These are phyloP conservation scores for Spilosoma lubricipeda DNA, from an alignment of 2,888 invertebrate species.

Conservation along the genomic window DNA sequence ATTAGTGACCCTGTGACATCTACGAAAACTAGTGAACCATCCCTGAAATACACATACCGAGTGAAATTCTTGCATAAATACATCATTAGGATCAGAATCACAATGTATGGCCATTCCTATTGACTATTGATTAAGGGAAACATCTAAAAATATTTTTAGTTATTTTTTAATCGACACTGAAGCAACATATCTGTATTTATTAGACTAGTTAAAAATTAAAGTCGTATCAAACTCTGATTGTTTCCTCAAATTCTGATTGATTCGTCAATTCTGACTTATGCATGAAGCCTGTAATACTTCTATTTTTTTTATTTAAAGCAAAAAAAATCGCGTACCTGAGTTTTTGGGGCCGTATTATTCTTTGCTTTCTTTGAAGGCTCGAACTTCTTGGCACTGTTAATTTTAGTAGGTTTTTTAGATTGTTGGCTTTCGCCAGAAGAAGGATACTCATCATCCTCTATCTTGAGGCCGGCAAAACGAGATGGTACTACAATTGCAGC, in stretches of 20 bases:
- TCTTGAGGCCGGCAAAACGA: constrained; percentile 90
- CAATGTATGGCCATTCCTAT: neutral
- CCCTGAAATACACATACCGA: neutral
- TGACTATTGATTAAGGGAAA: neutral
- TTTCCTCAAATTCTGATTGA: neutral
- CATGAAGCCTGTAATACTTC: neutral
- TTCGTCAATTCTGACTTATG: no score
- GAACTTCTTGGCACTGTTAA: constrained; percentile 64
- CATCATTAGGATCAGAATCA: neutral
- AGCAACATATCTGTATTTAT: neutral
- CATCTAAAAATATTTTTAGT: neutral
- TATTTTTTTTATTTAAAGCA: neutral
- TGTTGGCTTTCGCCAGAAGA: constrained; percentile 69
- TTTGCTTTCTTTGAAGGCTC: constrained; percentile 74
- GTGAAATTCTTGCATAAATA: neutral
- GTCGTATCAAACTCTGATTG: neutral
- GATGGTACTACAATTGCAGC: constrained; percentile 90
- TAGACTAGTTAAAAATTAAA: neutral
- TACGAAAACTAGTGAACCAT: neutral
- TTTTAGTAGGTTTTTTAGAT: constrained; percentile 73
- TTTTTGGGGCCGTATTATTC: constrained; percentile 56
- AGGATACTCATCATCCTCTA: constrained; percentile 89
- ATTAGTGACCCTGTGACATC: neutral
- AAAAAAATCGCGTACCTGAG: constrained; percentile 57
- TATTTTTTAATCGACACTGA: neutral